Evolutionary conservation across 2,797 vertebrate species (phyloP), one percentile per base, ranked within the genome.

Genomic region (Eulemur mongoz): DNA sequence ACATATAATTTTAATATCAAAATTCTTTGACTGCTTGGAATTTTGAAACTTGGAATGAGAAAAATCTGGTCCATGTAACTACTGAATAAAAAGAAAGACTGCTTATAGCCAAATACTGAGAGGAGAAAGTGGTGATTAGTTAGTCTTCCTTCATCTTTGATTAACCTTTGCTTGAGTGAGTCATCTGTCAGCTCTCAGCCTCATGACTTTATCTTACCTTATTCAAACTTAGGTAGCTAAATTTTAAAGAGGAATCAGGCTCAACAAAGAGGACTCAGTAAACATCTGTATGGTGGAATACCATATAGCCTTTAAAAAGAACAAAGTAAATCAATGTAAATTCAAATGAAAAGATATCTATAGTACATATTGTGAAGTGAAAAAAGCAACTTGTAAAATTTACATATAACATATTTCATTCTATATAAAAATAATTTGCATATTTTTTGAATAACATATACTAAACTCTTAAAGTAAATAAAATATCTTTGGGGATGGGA

Each of bases 181-280:
- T 59, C 8, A 0, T 3, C 43, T 2, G 0, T 38, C 1, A 0
- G 18, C 43, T 1, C 7, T 17, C 11, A 3, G 45, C 32, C 25
- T 48, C 7, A 0, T 7, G 30, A 63, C 11, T 4, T 63, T 14
- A 0, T 38, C 32, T 61, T 2, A 1, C 18, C 54, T 50, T 4
- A 5, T 69, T 32, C 78, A 43, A 22, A 30, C 27, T 14, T 0
- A 1, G 43, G 59, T 18, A 15, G 8, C 23, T 4, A 20, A 9
- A 30, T 38, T 30, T 59, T 52, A 30, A 13, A n/a, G 73, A 70
- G 70, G 22, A 27, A 10, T 10, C 14, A 3, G 67, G 69, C 78
- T 67, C 15, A 45, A 65, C 1, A 4, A 35, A 14, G 25, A 57
- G 38, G 22, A 52, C 3, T 4, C 4, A 6, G 1, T 61, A 63